A percentile compares a stretch with the other conserved stretches of the same genome.
Conservation (phyloP, 2,797 vertebrate species). For the Huso huso region DNA sequence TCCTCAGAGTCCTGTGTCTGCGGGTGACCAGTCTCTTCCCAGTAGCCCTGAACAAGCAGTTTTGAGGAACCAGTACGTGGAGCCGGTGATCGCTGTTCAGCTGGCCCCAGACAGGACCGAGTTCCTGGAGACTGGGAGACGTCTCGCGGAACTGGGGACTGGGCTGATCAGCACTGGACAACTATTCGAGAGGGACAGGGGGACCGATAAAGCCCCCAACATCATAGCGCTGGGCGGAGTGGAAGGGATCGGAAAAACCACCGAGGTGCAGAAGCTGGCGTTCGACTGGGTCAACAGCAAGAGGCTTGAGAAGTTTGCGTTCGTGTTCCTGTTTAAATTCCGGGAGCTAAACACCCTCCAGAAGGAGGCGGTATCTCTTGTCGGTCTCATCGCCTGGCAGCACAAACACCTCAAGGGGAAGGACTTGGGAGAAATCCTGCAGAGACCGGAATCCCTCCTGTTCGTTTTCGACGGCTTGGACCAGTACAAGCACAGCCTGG, state of each 20-base stretch:
- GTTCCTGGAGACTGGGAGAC: background rate
- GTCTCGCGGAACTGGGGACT: background rate
- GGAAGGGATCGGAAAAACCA: conserved; percentile 60
- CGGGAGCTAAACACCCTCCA: conserved; percentile 29
- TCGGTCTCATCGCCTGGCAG: conserved; percentile 33
- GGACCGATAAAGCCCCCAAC: conserved; percentile 12
- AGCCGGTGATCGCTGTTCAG: conserved; percentile 16
- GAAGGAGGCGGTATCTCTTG: conserved; percentile 34
- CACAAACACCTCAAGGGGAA: conserved; percentile 27
- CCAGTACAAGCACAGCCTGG: conserved; percentile 30
- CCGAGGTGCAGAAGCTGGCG: conserved; percentile 49
- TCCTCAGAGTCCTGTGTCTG: conserved; percentile 23
- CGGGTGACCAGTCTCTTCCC: conserved; percentile 30
- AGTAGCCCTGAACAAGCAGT: conserved; percentile 42
- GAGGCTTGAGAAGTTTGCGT: conserved; percentile 42
- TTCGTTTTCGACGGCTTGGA: conserved; percentile 62
- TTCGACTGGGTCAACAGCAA: conserved; percentile 46
- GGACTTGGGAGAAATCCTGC: conserved; percentile 21
- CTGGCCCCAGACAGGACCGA: background rate
- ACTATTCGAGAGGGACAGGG: conserved; percentile 31
- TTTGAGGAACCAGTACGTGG: conserved; percentile 33
- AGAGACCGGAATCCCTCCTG: conserved; percentile 42
- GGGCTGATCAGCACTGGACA: conserved; percentile 21
- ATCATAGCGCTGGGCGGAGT: conserved; percentile 44
- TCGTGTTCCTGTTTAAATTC: conserved; percentile 47